Conservation (phyloP, 2,113 vertebrate genomes). For the Cyprinus carpio region DNA sequence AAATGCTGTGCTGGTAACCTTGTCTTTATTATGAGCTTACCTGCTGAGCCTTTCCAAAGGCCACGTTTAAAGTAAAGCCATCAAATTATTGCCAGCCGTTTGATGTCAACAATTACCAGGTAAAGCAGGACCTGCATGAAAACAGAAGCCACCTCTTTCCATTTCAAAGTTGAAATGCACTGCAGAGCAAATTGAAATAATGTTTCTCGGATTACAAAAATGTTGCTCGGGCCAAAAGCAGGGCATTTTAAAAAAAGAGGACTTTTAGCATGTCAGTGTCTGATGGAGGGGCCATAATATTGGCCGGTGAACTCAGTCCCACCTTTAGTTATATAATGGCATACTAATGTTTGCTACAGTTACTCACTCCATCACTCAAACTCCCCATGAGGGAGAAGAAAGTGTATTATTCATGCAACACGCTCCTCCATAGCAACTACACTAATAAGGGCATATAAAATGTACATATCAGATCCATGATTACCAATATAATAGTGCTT, state of each 20-base stretch:
- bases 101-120: neutral
- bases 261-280: conserved; percentile 48
- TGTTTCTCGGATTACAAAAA: conserved; percentile 11
- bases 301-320: conserved; percentile 7
- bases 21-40: neutral
- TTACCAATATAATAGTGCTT: neutral
- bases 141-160: neutral
- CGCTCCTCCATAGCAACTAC: conserved; percentile 27
- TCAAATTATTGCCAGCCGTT: neutral
- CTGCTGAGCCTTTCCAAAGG: neutral
- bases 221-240: neutral
- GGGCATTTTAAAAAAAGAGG: conserved; percentile 11
- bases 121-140: neutral
- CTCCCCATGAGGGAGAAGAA: conserved; percentile 16
- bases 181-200: conserved; percentile 24
- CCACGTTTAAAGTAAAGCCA: neutral
- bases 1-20: neutral
- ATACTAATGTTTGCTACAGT: conserved; percentile 30
- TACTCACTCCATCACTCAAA: conserved; percentile 31
- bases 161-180: conserved; percentile 14
- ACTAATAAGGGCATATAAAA: conserved; percentile 48
- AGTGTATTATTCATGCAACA: conserved; percentile 36
- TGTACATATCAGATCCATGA: conserved; percentile 34
- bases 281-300: conserved; percentile 26
- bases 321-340: conserved; percentile 38